Evolutionary conservation across 1,140 invertebrate species (phyloP), one percentile per base, ranked within the genome.

Genomic region (Geopemphigus sp.): DNA sequence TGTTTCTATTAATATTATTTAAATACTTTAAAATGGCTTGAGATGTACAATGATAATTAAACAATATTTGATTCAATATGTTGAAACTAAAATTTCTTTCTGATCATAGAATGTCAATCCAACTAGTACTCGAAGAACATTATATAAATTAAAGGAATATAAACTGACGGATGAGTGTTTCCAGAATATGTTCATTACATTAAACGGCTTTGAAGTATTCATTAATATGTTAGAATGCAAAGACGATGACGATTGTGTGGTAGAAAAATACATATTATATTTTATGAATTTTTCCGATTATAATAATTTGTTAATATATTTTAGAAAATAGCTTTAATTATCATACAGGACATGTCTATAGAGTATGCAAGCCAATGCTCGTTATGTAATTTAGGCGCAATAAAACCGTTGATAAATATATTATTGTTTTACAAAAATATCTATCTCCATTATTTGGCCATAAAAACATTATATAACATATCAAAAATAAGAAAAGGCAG

Each of bases 201-300:
- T 45, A 50, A 78, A 78, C 8, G 74, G 74, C 0, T 47, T 78
- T 26, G 59, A 63, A 50, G 54, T 78, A 4, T 50, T 78, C n/a
- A n/a, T 78, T 26, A 78, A 78, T 24, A 63, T 78, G 32, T 39
- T 78, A 0, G 74, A 78, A 61, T 61, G 56, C n/a, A 59, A 78
- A 39, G 8, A 39, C 10, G 24, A 63, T 10, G 74, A 78, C 1
- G 57, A 78, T 17, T 78, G 74, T 19, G 19, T 78, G 56, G 74
- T 78, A 61, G 5, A 19, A 39, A 39, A 39, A 39, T 39, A 39
- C 8, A 8, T 39, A 8, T 39, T 39, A 39, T 39, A 39, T 39
- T 39, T 39, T 39, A 39, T 39, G 32, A 39, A 39, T 8, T 39
- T 39, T 39, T 39, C 8, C 32, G 32, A 39, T 39, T 54, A 54